phyloP scores from a whole-genome alignment of 2,113 vertebrate genomes.

The Electrona antarctica region DNA sequence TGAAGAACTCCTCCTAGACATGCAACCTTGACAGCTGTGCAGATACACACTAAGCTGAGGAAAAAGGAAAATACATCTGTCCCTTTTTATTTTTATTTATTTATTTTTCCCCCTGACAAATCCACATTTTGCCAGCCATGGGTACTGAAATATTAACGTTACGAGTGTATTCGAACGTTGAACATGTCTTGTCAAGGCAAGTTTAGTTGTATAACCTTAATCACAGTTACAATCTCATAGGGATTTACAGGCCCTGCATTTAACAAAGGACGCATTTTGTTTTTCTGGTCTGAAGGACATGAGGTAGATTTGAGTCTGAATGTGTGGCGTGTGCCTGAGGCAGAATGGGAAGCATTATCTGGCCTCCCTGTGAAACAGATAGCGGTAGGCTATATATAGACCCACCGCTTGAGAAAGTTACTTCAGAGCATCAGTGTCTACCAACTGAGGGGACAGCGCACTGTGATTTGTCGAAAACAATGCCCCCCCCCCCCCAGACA shows the following conservation, averaged over 20 bases:
- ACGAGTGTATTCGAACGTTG: too few species aligned
- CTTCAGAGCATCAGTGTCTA: constrained; percentile 50
- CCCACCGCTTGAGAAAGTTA: constrained; percentile 57
- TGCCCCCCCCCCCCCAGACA: background rate
- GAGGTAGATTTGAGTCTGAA: constrained; percentile 29
- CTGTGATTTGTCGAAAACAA: constrained; percentile 43
- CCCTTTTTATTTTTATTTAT: too few species aligned
- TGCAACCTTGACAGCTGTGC: constrained; percentile 30
- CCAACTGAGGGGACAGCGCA: constrained; percentile 31
- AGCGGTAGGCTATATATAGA: constrained; percentile 70
- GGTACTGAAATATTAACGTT: too few species aligned
- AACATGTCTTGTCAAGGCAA: too few species aligned
- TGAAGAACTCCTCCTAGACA: constrained; percentile 27
- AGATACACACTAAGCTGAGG: constrained; percentile 3
- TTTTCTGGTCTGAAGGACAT: constrained; percentile 19
- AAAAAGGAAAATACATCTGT: too few species aligned
- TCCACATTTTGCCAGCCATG: too few species aligned
- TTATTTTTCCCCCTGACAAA: too few species aligned
- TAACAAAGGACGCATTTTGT: background rate
- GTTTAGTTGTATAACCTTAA: too few species aligned
- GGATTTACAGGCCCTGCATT: background rate
- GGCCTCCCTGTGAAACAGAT: constrained; percentile 61
- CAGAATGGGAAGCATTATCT: constrained; percentile 69
- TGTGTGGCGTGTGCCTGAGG: constrained; percentile 19
- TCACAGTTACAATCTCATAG: too few species aligned